A percentile compares a stretch with the other conserved stretches of the same genome.
Evolutionary conservation across 2,797 vertebrate species (phyloP).

Genomic region (Xiphophorus birchmanni): DNA sequence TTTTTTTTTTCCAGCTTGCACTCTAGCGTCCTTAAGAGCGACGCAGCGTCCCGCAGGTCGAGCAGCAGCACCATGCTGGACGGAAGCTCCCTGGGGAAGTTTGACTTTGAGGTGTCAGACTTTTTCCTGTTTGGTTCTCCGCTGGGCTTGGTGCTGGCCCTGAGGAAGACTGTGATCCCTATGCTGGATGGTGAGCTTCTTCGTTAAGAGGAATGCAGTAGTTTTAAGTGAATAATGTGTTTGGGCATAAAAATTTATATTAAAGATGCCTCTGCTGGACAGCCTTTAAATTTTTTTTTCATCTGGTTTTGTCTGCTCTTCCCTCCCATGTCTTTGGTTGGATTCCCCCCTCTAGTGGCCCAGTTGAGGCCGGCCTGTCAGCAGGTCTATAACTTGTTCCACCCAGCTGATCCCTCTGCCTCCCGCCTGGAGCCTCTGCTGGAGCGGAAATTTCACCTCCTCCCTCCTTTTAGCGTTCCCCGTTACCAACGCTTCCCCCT

Average conservation of each 20-base stretch:
- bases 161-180: conserved; percentile 95
- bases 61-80: conserved; percentile 93
- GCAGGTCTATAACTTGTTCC: conserved; percentile 98
- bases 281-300: neutral
- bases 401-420: conserved; percentile 96
- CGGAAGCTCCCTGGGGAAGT: conserved; percentile 85
- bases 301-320: neutral
- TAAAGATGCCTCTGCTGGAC: conserved; percentile 1
- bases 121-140: conserved; percentile 98
- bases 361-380: conserved; percentile 92
- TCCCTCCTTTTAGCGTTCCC: conserved; percentile 92
- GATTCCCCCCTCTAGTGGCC: conserved; percentile 74
- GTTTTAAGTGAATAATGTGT: neutral
- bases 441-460: conserved; percentile 91
- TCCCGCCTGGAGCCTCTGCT: conserved; percentile 95
- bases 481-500: conserved; percentile 96
- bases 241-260: neutral
- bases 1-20: conserved; percentile 84
- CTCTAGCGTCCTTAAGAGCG: conserved; percentile 87
- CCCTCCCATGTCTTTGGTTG: conserved; percentile 34
- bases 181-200: conserved; percentile 87
- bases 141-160: conserved; percentile 92
- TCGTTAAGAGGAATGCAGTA: conserved; percentile 1
- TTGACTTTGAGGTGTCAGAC: conserved; percentile 95
- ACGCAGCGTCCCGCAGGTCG: conserved; percentile 83